phyloP scores from a whole-genome alignment of 2,888 invertebrate genomes.

The Mechanitis mazaeus region DNA sequence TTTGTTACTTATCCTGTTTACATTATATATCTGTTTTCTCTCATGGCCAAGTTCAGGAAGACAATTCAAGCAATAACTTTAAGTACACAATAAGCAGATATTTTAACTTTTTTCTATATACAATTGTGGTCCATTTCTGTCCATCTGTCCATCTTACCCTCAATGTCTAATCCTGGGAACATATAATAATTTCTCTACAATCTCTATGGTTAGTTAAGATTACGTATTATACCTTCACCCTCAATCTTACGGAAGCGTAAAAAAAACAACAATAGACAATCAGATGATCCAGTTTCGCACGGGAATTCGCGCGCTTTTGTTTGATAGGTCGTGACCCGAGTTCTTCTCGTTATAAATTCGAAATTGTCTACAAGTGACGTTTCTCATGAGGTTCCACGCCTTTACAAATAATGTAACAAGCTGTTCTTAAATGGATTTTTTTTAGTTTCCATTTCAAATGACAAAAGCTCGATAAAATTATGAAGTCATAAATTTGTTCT shows the following conservation, averaged over 20 bases:
- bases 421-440: neutral
- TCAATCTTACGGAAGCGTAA: constrained; percentile 42
- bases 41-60: no score
- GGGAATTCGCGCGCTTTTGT: constrained; percentile 47
- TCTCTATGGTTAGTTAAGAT: neutral
- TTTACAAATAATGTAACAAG: constrained; percentile 2
- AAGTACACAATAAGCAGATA: constrained; percentile 12
- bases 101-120: constrained; percentile 4
- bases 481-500: neutral
- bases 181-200: constrained; percentile 6
- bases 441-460: no score
- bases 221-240: constrained; percentile 24
- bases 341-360: constrained; percentile 17
- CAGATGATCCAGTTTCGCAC: constrained; percentile 65
- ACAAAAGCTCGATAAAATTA: no score
- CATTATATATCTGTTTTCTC: no score
- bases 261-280: constrained; percentile 59
- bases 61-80: neutral
- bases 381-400: constrained; percentile 10
- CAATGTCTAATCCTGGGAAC: constrained; percentile 23
- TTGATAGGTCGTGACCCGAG: constrained; percentile 51
- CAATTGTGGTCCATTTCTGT: constrained; percentile 21
- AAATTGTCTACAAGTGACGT: constrained; percentile 17
- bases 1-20: no score
- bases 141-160: constrained; percentile 20